Base-by-base conservation (phyloP, 2,113 vertebrate species). In the Corythoichthys haematopterus region DNA sequence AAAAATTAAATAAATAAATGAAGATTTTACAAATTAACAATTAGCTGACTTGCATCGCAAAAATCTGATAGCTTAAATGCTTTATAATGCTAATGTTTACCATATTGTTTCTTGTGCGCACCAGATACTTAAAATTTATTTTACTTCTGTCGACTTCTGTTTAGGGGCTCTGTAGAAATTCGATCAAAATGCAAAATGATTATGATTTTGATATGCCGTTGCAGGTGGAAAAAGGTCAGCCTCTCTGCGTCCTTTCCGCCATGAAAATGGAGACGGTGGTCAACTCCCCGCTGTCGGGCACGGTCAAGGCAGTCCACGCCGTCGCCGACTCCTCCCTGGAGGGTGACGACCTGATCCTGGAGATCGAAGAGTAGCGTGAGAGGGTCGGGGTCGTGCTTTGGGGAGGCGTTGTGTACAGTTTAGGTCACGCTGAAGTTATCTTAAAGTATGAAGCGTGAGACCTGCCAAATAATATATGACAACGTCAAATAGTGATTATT, bases 191-290 rank as follows among this genome's bases (percentile, higher is more conserved):
- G 20, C 20, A 28, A 28, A 28, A 28, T 28, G 20, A 28, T 28
- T 28, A 28, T 28, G 20, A 28, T 28, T 28, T 28, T 28, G 20
- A 28, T 28, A 28, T 43, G 16, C 10, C 33, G 28, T 43, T 14
- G 13, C 50, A 79, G 76, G 92, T 97, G 68, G 87, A 91, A 81
- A 96, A 96, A 78, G 95, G 95, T 7, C 92, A 95, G 74, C 94
- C 94, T 0, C 91, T 98, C 13, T 98, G 95, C 35, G 94, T 97
- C 69, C 92, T 98, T 64, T 95, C 93, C 0, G 95, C 95, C 79
- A 97, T 98, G 95, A 98, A 97, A 91, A 97, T 98, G 95, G 95
- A 98, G 89, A 98, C 89, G 0, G 93, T 97, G 85, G 95, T 98
- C 75, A 98, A 95, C 77, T 94, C 94, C 0, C 95, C 95, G 0